Evolutionary conservation across 2,888 invertebrate species (phyloP), one percentile per base, ranked within the genome.

Genomic region (Holacanthella duospinosa): DNA sequence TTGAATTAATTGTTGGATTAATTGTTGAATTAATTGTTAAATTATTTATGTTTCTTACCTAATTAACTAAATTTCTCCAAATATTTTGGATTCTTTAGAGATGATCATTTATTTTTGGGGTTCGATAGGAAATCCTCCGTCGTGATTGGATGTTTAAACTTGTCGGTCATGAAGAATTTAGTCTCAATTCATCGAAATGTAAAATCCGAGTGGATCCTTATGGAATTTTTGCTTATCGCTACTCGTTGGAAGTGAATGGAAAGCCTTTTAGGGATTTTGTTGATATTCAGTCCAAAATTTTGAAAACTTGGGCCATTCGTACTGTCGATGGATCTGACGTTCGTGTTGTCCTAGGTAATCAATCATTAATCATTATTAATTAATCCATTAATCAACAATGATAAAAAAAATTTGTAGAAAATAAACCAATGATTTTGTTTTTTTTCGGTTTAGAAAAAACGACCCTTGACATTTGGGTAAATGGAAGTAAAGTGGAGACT

Each of bases 91-190:
- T n/a, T n/a, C n/a, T n/a, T n/a, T n/a, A n/a, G n/a, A n/a, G n/a
- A n/a, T n/a, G n/a, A n/a, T n/a, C n/a, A n/a, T 36, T 9, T 25
- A 55, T 55, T 74, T 78, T 26, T n/a, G n/a, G n/a, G n/a, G n/a
- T n/a, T n/a, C n/a, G n/a, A n/a, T 74, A 89, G 87, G 89, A 88
- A 77, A 80, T 87, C 2, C 71, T 86, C 16, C 80, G 85, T 21
- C 81, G 84, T 66, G 92, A 93, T 64, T 93, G 91, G 90, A 90
- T 93, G 90, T 93, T 94, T 76, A 88, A 89, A 74, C 77, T 93
- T 55, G 93, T 93, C 0, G 93, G 93, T 1, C 85, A 86, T 71
- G 92, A 93, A 77, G 78, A 82, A 9, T 89, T 93, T 76, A 80
- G 79, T 53, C 81, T 91, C 53, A 87, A 87, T 1, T 76, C 76